Base-by-base conservation (phyloP, 2,888 invertebrate species). In the Cerastoderma edule region DNA sequence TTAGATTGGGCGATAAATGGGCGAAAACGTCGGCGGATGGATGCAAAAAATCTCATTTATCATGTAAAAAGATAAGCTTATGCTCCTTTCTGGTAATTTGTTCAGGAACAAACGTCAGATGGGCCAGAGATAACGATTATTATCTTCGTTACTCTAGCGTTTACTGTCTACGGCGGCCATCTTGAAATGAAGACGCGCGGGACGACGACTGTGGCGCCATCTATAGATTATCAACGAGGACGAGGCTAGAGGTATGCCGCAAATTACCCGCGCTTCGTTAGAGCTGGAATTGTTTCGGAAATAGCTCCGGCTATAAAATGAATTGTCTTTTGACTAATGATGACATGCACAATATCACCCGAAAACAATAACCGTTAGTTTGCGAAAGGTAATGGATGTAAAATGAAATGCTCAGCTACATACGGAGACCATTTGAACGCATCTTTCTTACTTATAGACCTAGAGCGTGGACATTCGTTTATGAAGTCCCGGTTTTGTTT, bases 11-110 rank as follows among this genome's bases (percentile, higher is more conserved):
- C 77, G 77, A 77, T 77, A 78, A 78, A 78, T 71, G 63, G 64
- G 67, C 65, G 67, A 70, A 71, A 73, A 53, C 64, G 70, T 67
- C 67, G 73, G 70, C 70, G 70, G 73, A 70, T 78, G 70, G 44
- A 63, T 39, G 64, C 27, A 74, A 67, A 73, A 73, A 67, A 71
- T 66, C 73, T 70, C 73, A 44, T 73, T 78, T 74, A 78, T 78
- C 78, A 78, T 74, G 78, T 78, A 74, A 73, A 73, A 63, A 73
- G 78, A 78, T 78, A 78, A 78, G 69, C 73, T 56, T 74, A 56
- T 67, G 67, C 67, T 70, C 70, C 70, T 66, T 78, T 74, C 74
- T 74, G 67, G 78, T 78, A 78, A 78, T 78, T 78, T 78, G 78
- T 78, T 78, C 73, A 50, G 70, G 71, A 78, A 74, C 78, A 64